Conservation (phyloP, 1,140 invertebrate species). For the Hetaerina americana region DNA sequence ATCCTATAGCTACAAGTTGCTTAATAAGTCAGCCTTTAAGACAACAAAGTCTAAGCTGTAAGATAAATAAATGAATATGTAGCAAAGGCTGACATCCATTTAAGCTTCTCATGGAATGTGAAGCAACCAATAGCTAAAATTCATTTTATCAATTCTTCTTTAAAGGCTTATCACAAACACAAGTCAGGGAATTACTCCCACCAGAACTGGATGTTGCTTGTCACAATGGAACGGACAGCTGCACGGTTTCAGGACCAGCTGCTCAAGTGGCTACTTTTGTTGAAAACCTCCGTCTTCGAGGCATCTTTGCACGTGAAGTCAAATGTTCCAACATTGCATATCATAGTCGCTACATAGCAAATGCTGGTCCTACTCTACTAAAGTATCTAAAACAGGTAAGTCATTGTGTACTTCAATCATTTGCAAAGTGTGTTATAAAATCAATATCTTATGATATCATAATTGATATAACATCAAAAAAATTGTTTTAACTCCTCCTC, state of each 20-base stretch:
- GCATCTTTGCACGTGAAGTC: slow-evolving; percentile 50
- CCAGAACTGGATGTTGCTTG: slow-evolving; percentile 50
- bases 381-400: slow-evolving; percentile 52
- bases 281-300: slow-evolving; percentile 26
- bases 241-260: slow-evolving; percentile 55
- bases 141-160: no score
- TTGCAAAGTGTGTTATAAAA: neutral
- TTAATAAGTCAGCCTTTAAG: no score
- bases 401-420: neutral
- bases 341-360: slow-evolving; percentile 63
- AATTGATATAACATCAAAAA: neutral
- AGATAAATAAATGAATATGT: no score
- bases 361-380: slow-evolving; percentile 60
- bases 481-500: neutral
- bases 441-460: neutral
- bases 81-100: no score
- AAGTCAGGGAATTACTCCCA: slow-evolving; percentile 29
- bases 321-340: slow-evolving; percentile 55
- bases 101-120: no score
- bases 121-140: no score
- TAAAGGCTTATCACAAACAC: neutral
- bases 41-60: no score
- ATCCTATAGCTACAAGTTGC: no score
- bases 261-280: slow-evolving; percentile 27
- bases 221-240: slow-evolving; percentile 52